phyloP scores from a whole-genome alignment of 2,797 vertebrate genomes.

The Steatocranus sp. region DNA sequence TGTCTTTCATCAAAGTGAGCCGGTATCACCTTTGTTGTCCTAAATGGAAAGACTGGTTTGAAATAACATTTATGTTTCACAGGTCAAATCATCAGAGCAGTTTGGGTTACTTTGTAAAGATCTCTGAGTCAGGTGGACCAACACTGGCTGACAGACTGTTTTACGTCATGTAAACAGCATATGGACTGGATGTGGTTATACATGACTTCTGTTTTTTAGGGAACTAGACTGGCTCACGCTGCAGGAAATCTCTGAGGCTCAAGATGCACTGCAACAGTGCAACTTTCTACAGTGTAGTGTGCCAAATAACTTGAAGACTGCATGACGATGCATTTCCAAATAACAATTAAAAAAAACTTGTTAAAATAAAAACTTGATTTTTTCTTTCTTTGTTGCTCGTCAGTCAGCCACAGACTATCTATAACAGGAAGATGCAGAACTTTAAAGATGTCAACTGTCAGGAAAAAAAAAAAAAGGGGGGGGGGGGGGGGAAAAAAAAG shows the following conservation, averaged over 20 bases:
- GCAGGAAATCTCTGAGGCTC: neutral
- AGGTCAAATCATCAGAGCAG: neutral
- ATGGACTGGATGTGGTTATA: neutral
- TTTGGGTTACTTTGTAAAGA: neutral
- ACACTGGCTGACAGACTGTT: neutral
- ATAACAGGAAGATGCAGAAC: neutral
- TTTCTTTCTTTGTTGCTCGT: accelerated
- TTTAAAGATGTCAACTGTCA: neutral
- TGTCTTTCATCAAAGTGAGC: accelerated
- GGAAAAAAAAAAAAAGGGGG: too few species aligned
- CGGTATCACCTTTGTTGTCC: neutral
- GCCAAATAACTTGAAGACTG: neutral
- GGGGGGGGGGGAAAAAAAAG: too few species aligned
- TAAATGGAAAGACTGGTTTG: neutral
- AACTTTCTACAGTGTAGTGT: neutral
- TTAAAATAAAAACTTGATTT: neutral
- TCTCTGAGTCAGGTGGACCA: neutral
- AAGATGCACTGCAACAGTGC: neutral
- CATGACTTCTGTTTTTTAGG: neutral
- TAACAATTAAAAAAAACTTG: neutral
- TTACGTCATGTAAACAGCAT: neutral
- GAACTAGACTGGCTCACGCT: neutral
- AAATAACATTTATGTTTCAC: neutral
- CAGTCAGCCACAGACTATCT: neutral
- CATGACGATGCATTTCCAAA: neutral